These are phyloP conservation scores for Neotoxoptera formosana DNA, from an alignment of 1,140 invertebrate genomes.

Conservation along the genomic window DNA sequence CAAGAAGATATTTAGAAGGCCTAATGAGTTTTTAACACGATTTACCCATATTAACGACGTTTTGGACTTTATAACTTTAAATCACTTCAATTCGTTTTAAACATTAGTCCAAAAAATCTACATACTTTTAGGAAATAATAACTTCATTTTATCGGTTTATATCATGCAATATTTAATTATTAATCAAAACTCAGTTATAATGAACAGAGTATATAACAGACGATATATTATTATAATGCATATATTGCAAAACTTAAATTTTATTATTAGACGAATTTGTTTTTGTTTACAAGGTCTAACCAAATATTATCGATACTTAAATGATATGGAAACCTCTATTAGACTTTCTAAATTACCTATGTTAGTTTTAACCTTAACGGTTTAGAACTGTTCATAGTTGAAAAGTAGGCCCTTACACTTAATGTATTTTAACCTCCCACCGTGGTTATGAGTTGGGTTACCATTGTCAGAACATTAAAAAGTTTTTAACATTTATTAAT, in stretches of 20 bases:
- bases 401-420: neutral
- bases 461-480: too few species aligned
- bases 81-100: neutral
- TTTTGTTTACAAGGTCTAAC: neutral
- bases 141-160: neutral
- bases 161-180: neutral
- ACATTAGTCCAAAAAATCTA: neutral
- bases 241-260: neutral
- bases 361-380: neutral
- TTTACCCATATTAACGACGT: neutral
- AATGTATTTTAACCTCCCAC: neutral
- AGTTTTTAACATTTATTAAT: too few species aligned
- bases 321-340: too few species aligned
- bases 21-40: conserved; percentile 20
- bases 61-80: neutral
- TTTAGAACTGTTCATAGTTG: neutral
- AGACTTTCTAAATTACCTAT: too few species aligned
- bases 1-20: neutral
- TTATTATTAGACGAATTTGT: neutral
- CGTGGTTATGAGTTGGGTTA: neutral
- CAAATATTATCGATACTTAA: neutral
- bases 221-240: neutral
- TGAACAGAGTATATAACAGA: neutral
- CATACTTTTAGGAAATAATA: neutral
- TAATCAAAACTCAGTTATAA: neutral